A percentile compares a stretch with the other conserved stretches of the same genome.
These are phyloP conservation scores for Agapetus fuscipes DNA, from an alignment of 2,888 invertebrate species.

Conservation along the genomic window DNA sequence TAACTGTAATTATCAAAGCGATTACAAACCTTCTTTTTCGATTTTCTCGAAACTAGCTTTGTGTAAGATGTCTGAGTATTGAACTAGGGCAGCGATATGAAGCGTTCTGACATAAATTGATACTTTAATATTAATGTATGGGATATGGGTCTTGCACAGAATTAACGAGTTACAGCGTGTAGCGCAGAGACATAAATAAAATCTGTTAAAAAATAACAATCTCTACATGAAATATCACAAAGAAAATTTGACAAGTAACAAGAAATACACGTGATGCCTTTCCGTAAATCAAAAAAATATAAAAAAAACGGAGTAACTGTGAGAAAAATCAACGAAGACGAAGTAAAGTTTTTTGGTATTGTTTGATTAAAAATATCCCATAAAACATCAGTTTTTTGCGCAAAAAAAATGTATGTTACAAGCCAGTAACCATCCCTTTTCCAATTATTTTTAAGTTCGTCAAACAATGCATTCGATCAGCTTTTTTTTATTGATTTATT, in stretches of 20 bases:
- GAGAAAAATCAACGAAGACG: conserved; percentile 11
- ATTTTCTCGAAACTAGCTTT: too few species aligned
- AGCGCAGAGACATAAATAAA: neutral
- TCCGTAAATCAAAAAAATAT: neutral
- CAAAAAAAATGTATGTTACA: conserved; percentile 5
- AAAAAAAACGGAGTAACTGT: conserved; percentile 19
- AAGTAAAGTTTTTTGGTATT: too few species aligned
- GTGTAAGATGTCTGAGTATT: too few species aligned
- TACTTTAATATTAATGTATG: neutral
- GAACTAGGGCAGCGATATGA: neutral
- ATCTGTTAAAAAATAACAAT: neutral
- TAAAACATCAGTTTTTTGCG: conserved; percentile 7
- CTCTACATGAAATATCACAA: neutral
- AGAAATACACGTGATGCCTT: neutral
- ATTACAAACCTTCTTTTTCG: too few species aligned
- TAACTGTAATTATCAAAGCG: too few species aligned
- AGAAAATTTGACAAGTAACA: neutral
- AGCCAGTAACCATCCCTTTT: conserved; percentile 16
- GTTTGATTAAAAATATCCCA: too few species aligned
- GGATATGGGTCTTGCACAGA: neutral
- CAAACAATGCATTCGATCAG: conserved; percentile 20
- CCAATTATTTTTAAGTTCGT: conserved; percentile 19
- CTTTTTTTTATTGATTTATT: conserved; percentile 17
- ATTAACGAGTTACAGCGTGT: neutral
- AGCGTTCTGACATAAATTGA: neutral